A percentile compares a stretch with the other conserved stretches of the same genome.
Evolutionary conservation across 2,113 vertebrate species (phyloP).

Genomic region (Brienomyrus brachyistius): DNA sequence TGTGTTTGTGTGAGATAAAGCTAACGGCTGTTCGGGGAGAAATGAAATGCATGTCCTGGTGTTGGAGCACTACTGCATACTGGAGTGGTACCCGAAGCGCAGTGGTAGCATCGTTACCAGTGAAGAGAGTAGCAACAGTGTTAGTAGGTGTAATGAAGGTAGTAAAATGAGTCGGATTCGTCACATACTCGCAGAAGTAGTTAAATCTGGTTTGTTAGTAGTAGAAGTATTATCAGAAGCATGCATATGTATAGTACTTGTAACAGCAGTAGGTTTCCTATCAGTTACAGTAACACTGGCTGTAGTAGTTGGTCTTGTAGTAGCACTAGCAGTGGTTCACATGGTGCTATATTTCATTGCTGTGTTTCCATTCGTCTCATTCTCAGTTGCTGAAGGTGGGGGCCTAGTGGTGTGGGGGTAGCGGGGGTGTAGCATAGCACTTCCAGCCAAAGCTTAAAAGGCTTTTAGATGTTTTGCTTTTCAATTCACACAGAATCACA

Average conservation of each 20-base stretch:
- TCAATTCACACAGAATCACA: background rate
- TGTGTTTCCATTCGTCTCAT: background rate
- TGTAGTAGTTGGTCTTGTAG: background rate
- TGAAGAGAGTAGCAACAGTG: background rate
- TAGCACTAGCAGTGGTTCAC: background rate
- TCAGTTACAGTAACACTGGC: background rate
- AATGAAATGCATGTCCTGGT: background rate
- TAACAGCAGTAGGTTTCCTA: background rate
- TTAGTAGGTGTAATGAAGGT: background rate
- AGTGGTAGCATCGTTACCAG: background rate
- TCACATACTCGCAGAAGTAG: background rate
- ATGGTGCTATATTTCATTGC: background rate
- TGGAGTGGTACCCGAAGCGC: background rate
- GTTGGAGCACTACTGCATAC: background rate
- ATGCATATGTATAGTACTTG: background rate
- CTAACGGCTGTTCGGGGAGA: background rate
- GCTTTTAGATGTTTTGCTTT: slow-evolving; percentile 2
- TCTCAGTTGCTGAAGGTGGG: background rate
- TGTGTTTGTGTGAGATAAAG: background rate
- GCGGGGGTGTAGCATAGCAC: background rate
- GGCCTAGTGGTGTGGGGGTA: background rate
- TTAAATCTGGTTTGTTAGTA: background rate
- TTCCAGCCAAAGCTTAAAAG: background rate
- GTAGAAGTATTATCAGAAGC: background rate
- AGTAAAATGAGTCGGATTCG: background rate